Base-by-base conservation (phyloP, 2,797 vertebrate genomes). In the Tiaroga cobitis region DNA sequence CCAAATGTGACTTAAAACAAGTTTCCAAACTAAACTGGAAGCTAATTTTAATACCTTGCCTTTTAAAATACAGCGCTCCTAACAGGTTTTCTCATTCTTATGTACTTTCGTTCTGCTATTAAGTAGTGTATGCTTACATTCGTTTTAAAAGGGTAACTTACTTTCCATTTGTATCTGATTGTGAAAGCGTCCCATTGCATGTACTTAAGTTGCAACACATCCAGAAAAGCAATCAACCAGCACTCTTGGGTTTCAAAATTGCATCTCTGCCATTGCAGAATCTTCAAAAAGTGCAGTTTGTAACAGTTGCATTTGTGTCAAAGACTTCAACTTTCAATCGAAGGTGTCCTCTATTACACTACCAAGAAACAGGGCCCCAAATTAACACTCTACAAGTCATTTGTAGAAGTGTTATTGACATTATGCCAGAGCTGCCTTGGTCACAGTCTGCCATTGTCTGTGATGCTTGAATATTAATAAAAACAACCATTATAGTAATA, bases 131-230 rank as follows among this genome's bases (percentile, higher is more conserved):
- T 61, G 24, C 51, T 69, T 82, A 39, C 59, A 34, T 18, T 21
- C 1, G 26, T 59, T 87, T 84, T 61, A 41, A 81, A 43, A 67
- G 43, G 5, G 37, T 9, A 34, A 86, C 63, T 85, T 43, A 32
- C 68, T 85, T 83, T 83, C 82, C 80, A 39, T 80, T 73, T 65
- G 65, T 75, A 75, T 84, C 59, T 29, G 63, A 79, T 88, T 83
- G 84, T 80, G 85, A 87, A 89, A 90, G 77, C 18, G 10, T 61
- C 26, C 29, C 49, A 82, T 83, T 90, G 86, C 82, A 80, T 73
- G 67, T 49, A 8, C 26, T 59, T 51, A 11, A 39, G 75, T 90
- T 90, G 85, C 86, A 24, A 87, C 84, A 90, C 85, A 82, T 80
- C 32, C 78, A 41, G 51, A 63, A 37, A 70, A 85, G 83, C 54